Conservation (phyloP, 2,888 invertebrate genomes). For the Cantharis flavilabris region DNA sequence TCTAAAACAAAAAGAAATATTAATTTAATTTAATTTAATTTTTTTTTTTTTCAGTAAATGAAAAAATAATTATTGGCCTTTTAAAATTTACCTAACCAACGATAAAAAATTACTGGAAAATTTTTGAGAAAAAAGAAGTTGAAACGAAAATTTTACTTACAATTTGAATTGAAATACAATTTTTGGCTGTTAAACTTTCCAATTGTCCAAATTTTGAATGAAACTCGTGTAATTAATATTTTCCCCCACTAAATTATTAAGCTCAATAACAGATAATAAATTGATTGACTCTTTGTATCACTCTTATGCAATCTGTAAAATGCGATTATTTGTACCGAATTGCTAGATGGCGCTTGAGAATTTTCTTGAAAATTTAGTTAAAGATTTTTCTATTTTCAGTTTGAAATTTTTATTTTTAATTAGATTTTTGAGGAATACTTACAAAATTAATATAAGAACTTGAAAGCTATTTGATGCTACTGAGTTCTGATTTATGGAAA, state of each 20-base stretch:
- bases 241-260: background rate
- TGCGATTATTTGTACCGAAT: background rate
- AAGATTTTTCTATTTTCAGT: background rate
- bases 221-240: background rate
- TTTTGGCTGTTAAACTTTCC: background rate
- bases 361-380: background rate
- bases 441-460: background rate
- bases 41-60: no score
- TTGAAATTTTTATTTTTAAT: background rate
- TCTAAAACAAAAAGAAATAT: background rate
- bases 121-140: background rate
- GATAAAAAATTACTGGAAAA: no score
- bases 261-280: slow-evolving; percentile 1
- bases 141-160: background rate
- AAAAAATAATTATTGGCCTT: background rate
- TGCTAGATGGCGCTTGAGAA: background rate
- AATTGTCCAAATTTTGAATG: background rate
- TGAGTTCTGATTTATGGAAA: background rate
- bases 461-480: background rate
- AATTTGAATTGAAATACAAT: background rate
- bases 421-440: background rate
- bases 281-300: background rate
- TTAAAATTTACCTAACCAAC: no score
- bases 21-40: no score
- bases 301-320: background rate